Base-by-base conservation (phyloP, 2,888 invertebrate species). In the Phoronis australis region DNA sequence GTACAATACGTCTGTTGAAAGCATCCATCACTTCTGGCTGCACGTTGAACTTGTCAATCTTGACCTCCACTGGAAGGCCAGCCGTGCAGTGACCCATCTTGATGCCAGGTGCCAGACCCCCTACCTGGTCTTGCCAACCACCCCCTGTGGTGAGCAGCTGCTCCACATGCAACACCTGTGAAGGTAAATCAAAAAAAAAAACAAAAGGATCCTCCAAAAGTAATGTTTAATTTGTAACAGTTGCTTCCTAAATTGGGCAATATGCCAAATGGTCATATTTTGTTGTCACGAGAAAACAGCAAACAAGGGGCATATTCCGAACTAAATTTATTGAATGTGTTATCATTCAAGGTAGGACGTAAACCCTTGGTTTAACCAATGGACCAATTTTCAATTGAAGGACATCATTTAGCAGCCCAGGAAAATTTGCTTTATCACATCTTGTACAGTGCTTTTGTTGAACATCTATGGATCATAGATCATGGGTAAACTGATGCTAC, bases 121-220 rank as follows among this genome's bases (percentile, higher is more conserved):
- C 81, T 2, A 81, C 75, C 64, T 80, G 80, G 62, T 82, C 82
- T 65, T 82, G 82, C 82, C 82, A 82, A 1, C 82, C 82, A 1
- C 82, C 82, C 3, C 82, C 82, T 5, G 81, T 80, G 2, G 81
- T 81, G 59, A 81, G 62, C 56, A 81, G 58, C 61, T 82, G 81
- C 56, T 82, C 81, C 25, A 81, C 66, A 53, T 76, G 71, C 15
- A 81, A 60, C 2, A 81, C 80, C 80, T 80, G 55, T 1, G 59
- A 43, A n/a, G 31, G 26, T 39, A 9, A 25, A n/a, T 25, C 5
- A 24, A 24, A n/a, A 47, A 12, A 50, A 20, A 23, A 35, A 40
- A 6, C 26, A 6, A 20, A 44, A 12, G 37, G 40, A 27, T 44
- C n/a, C 12, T 3, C 4, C 37, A 27, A 18, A 26, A 21, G 22